Evolutionary conservation across 2,888 invertebrate genomes (phyloP).

Genomic region (Andrena praecox): DNA sequence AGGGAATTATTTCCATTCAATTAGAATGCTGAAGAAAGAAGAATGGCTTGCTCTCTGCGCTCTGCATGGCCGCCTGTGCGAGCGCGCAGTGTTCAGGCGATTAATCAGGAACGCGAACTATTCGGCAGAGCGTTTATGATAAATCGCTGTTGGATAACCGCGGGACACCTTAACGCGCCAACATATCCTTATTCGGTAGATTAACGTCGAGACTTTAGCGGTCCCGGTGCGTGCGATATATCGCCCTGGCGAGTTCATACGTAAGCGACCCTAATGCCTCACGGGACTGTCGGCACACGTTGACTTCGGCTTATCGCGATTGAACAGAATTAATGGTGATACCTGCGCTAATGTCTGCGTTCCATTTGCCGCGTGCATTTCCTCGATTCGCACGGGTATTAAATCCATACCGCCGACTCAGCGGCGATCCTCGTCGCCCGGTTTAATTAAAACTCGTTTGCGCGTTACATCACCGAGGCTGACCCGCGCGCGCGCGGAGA

Average conservation of each 20-base stretch:
- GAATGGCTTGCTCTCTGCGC: not conserved
- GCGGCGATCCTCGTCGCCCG: constrained; percentile 15
- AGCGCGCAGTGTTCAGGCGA: constrained; percentile 5
- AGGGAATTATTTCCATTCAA: too few species aligned
- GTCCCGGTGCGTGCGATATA: constrained; percentile 60
- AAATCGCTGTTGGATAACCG: constrained; percentile 43
- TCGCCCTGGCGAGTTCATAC: constrained; percentile 67
- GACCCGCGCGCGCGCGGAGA: not conserved
- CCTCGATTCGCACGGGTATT: constrained; percentile 63
- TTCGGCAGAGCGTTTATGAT: constrained; percentile 47
- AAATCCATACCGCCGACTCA: constrained; percentile 60
- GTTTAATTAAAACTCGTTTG: constrained; percentile 58
- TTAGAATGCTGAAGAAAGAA: too few species aligned
- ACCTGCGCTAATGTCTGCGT: constrained; percentile 62
- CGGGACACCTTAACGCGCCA: constrained; percentile 54
- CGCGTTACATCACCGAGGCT: constrained; percentile 19
- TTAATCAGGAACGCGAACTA: constrained; percentile 44
- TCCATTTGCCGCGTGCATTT: constrained; percentile 61
- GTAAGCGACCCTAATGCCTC: constrained; percentile 74
- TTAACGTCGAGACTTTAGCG: constrained; percentile 62
- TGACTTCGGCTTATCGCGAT: constrained; percentile 73
- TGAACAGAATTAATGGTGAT: constrained; percentile 72
- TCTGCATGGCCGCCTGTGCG: not conserved
- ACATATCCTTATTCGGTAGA: constrained; percentile 66
- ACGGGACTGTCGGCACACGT: constrained; percentile 71